Conservation (phyloP, 2,797 vertebrate species). For the Odontamblyopus lacepedii region DNA sequence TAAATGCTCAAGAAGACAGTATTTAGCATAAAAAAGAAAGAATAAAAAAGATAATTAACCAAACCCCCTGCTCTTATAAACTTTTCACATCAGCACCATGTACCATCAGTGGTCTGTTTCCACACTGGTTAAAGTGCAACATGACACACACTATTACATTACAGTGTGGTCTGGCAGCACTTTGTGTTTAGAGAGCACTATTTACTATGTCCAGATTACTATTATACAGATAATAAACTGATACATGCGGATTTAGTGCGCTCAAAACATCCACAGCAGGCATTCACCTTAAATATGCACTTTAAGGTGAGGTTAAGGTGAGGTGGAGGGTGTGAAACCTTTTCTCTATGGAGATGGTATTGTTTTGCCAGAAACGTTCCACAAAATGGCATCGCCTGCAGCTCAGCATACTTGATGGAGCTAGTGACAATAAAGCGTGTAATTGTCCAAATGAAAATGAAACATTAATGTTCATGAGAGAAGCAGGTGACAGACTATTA, state of each 20-base stretch:
- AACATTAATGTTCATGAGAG: too few species aligned
- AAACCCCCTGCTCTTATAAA: not conserved
- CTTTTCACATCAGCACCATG: not conserved
- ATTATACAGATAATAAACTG: not conserved
- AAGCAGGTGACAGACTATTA: not conserved
- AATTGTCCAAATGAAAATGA: too few species aligned
- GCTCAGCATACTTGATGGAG: too few species aligned
- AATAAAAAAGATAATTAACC: not conserved
- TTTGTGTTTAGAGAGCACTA: not conserved
- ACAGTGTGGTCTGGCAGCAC: not conserved
- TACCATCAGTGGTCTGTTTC: not conserved
- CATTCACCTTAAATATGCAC: not conserved
- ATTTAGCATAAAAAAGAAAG: not conserved
- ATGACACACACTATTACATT: constrained; percentile 2
- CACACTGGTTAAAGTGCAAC: not conserved
- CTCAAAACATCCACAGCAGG: not conserved
- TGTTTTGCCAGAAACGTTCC: too few species aligned
- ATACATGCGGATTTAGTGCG: not conserved
- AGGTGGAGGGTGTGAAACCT: too few species aligned
- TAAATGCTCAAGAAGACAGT: not conserved
- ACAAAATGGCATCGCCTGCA: too few species aligned
- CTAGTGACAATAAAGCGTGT: too few species aligned
- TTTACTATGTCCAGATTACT: not conserved
- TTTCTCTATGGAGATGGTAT: too few species aligned
- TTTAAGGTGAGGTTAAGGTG: too few species aligned